Evolutionary conservation across 2,797 vertebrate genomes (phyloP).

Genomic region (Aldrovandia affinis): DNA sequence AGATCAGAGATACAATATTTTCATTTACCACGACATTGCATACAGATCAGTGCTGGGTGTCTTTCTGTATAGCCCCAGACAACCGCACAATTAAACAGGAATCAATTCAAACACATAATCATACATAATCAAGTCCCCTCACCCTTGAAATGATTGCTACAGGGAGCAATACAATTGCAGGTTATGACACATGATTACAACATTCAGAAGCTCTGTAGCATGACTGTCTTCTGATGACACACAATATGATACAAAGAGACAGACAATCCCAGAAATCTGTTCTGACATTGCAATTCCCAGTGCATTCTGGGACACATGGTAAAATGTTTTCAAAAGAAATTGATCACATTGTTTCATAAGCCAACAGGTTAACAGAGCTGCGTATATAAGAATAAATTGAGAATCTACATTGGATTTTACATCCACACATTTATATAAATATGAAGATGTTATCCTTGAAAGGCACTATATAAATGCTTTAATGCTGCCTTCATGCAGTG

Average conservation of each 20-base stretch:
- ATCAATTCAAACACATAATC: background rate
- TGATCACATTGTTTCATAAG: background rate
- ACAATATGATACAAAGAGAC: background rate
- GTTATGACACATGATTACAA: background rate
- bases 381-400: no score
- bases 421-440: background rate
- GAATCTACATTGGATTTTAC: no score
- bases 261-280: background rate
- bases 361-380: no score
- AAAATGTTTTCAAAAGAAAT: background rate
- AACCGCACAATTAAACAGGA: background rate
- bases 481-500: no score
- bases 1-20: background rate
- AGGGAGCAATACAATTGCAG: background rate
- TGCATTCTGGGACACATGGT: background rate
- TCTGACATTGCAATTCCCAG: background rate
- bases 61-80: background rate
- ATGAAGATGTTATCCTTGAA: background rate
- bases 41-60: background rate
- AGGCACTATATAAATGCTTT: no score
- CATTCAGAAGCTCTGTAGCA: background rate
- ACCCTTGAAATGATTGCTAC: background rate
- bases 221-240: background rate
- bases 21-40: background rate
- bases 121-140: background rate